phyloP scores from a whole-genome alignment of 1,140 invertebrate genomes.

The Prorops nasuta region DNA sequence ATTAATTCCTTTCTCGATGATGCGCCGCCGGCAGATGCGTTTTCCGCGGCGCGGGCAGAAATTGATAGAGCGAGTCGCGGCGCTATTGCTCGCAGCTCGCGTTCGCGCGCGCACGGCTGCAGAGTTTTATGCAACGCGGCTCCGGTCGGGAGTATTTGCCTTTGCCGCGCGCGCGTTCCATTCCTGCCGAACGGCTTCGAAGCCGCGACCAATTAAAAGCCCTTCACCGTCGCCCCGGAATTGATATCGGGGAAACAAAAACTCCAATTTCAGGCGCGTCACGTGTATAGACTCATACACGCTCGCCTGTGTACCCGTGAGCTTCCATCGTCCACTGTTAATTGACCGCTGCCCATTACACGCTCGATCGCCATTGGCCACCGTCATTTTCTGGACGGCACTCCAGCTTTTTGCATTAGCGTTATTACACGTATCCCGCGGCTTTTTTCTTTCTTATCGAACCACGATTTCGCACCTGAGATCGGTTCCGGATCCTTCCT shows the following conservation, averaged over 20 bases:
- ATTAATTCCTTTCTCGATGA: too few relatives aligned
- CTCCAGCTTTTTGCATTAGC: not conserved
- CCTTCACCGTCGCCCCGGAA: constrained; percentile 41
- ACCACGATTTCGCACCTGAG: too few relatives aligned
- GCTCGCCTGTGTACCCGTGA: not conserved
- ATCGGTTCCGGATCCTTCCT: too few relatives aligned
- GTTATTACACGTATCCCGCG: not conserved
- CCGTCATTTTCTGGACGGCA: constrained; percentile 17
- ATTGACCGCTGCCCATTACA: constrained; percentile 50
- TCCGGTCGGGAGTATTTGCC: constrained; percentile 21
- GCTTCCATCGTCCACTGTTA: constrained; percentile 32
- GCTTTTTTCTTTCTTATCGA: too few relatives aligned
- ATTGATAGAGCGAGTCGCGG: constrained; percentile 4
- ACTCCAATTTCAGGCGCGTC: constrained; percentile 51
- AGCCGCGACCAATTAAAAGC: constrained; percentile 46
- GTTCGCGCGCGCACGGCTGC: constrained; percentile 16
- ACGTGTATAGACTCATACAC: constrained; percentile 26
- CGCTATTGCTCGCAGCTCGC: constrained; percentile 6
- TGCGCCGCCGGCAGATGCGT: too few relatives aligned
- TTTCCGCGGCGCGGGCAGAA: not conserved
- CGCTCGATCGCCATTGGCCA: constrained; percentile 39
- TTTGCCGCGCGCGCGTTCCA: constrained; percentile 23
- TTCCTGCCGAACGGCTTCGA: constrained; percentile 29
- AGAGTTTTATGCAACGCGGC: constrained; percentile 4
- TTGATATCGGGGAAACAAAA: constrained; percentile 52